These are phyloP conservation scores for Aleiodes sp. DNA, from an alignment of 1,140 invertebrate species.

Conservation along the genomic window DNA sequence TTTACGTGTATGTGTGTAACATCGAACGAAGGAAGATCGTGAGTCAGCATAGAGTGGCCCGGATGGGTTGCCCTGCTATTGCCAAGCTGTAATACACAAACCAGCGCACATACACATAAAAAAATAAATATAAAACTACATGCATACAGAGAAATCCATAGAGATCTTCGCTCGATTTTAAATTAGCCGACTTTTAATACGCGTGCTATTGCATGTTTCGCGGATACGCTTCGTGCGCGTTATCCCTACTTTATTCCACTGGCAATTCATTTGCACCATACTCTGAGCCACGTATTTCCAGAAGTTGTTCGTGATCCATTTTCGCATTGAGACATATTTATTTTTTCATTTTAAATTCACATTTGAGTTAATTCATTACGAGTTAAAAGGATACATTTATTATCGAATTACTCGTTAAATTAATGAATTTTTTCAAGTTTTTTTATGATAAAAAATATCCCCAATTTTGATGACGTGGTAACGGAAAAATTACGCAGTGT, in stretches of 20 bases:
- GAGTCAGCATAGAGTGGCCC: slow-evolving; percentile 44
- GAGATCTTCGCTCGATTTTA: slow-evolving; percentile 55
- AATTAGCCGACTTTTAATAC: slow-evolving; percentile 55
- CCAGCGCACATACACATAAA: neutral
- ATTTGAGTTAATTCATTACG: too few species aligned
- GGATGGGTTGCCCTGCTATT: slow-evolving; percentile 31
- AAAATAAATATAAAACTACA: neutral
- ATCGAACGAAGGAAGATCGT: slow-evolving; percentile 41
- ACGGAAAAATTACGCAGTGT: too few species aligned
- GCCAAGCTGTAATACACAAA: slow-evolving; percentile 39
- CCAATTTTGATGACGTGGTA: too few species aligned
- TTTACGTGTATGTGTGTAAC: too few species aligned
- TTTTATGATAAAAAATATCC: too few species aligned
- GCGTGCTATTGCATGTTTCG: slow-evolving; percentile 50
- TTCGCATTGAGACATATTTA: too few species aligned
- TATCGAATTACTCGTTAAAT: too few species aligned
- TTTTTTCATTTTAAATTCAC: too few species aligned
- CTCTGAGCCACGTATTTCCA: slow-evolving; percentile 19
- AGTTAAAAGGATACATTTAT: too few species aligned
- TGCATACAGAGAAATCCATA: neutral
- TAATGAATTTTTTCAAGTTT: too few species aligned
- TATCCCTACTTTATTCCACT: slow-evolving; percentile 33
- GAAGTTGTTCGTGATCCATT: neutral
- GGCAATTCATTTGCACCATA: slow-evolving; percentile 49
- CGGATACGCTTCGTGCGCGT: slow-evolving; percentile 51